phyloP scores from a whole-genome alignment of 2,797 vertebrate species.

The Tiaroga cobitis region DNA sequence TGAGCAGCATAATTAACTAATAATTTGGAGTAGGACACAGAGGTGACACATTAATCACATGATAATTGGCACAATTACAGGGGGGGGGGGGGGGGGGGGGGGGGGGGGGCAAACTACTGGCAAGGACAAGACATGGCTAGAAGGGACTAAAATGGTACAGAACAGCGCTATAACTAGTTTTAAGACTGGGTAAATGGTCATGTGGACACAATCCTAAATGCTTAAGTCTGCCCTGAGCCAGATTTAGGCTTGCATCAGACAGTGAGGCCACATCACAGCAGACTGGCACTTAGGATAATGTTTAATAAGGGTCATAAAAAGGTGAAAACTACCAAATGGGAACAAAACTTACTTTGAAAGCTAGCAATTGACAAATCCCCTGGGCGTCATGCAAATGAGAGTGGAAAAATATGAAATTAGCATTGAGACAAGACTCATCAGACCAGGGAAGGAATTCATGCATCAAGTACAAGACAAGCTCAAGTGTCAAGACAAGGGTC shows the following conservation, averaged over 20 bases:
- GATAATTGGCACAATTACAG: slow-evolving; percentile 15
- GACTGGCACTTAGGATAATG: slow-evolving; percentile 7
- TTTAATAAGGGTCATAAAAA: slow-evolving; percentile 16
- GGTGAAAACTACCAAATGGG: background rate
- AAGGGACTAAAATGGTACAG: background rate
- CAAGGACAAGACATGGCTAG: background rate
- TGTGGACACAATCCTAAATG: background rate
- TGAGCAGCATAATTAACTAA: slow-evolving; percentile 10
- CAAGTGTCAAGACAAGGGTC: slow-evolving; percentile 20
- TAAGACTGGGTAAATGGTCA: background rate
- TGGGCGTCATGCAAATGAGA: slow-evolving; percentile 69
- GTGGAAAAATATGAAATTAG: slow-evolving; percentile 64
- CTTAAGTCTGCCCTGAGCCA: background rate
- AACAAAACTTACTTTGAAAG: slow-evolving; percentile 80
- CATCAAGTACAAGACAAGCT: slow-evolving; percentile 22
- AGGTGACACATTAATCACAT: slow-evolving; percentile 20
- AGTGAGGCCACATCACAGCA: background rate
- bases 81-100: background rate
- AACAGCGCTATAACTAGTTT: background rate
- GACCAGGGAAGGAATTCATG: slow-evolving; percentile 43
- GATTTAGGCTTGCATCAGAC: background rate
- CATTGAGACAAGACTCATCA: slow-evolving; percentile 11
- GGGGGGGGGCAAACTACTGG: background rate
- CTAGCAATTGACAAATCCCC: slow-evolving; percentile 82
- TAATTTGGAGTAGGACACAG: slow-evolving; percentile 5